phyloP scores from a whole-genome alignment of 2,888 invertebrate species.

The Cybosia mesomella region DNA sequence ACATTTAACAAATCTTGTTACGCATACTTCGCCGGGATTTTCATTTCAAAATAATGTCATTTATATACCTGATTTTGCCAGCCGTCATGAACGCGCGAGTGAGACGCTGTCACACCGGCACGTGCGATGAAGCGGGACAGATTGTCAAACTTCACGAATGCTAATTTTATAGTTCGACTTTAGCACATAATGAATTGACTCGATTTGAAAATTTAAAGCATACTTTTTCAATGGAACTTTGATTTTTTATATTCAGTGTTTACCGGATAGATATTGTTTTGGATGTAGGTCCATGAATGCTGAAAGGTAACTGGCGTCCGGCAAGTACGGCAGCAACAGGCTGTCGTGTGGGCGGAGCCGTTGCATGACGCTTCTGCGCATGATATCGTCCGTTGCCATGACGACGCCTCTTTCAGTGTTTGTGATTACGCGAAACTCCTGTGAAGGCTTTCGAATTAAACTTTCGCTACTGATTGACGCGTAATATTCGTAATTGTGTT shows the following conservation, averaged over 20 bases:
- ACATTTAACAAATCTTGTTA: slow-evolving; percentile 43
- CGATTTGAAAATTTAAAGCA: slow-evolving; percentile 32
- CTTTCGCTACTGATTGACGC: slow-evolving; percentile 71
- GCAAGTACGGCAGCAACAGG: slow-evolving; percentile 80
- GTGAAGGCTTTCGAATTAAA: slow-evolving; percentile 66
- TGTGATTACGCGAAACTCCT: slow-evolving; percentile 70
- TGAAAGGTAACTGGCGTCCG: slow-evolving; percentile 75
- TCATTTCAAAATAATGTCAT: slow-evolving; percentile 51
- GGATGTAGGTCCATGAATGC: slow-evolving; percentile 64
- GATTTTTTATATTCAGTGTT: slow-evolving; percentile 38
- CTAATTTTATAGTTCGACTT: slow-evolving; percentile 56
- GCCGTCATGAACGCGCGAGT: slow-evolving; percentile 71
- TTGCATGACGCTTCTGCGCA: slow-evolving; percentile 75
- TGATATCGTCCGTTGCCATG: slow-evolving; percentile 73
- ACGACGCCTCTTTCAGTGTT: slow-evolving; percentile 81
- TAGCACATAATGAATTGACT: slow-evolving; percentile 47
- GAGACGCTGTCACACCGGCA: slow-evolving; percentile 64
- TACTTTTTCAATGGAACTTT: slow-evolving; percentile 37
- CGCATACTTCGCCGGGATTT: slow-evolving; percentile 40
- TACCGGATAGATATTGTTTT: slow-evolving; percentile 55
- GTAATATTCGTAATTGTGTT: slow-evolving; percentile 65
- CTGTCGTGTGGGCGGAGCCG: slow-evolving; percentile 76
- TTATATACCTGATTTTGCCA: slow-evolving; percentile 73
- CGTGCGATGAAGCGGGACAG: slow-evolving; percentile 59
- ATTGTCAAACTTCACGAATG: slow-evolving; percentile 55